phyloP scores from a whole-genome alignment of 2,888 invertebrate species.

The Rambutsinella grinnellia region DNA sequence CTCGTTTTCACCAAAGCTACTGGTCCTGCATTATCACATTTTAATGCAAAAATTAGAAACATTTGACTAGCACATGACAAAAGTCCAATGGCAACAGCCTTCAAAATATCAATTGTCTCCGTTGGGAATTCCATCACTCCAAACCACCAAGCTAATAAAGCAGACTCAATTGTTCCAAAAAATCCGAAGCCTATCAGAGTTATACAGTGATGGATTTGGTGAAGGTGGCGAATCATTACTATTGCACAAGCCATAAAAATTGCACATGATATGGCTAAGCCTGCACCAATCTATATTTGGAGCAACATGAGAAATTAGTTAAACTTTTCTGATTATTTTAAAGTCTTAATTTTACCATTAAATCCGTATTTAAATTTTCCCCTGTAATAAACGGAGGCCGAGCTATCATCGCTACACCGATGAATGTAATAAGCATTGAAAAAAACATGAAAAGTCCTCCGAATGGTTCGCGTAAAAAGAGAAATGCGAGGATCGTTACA shows the following conservation, averaged over 20 bases:
- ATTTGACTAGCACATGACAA: conserved; percentile 61
- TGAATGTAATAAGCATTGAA: conserved; percentile 55
- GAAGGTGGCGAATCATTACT: conserved; percentile 64
- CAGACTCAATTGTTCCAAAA: conserved; percentile 62
- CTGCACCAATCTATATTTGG: conserved; percentile 62
- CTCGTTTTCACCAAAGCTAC: conserved; percentile 61
- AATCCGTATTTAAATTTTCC: conserved; percentile 48
- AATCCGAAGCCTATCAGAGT: conserved; percentile 62
- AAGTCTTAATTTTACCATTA: conserved; percentile 58
- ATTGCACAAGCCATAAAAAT: conserved; percentile 63
- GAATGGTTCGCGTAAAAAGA: conserved; percentile 61
- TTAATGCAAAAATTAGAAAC: conserved; percentile 64
- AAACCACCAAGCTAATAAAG: conserved; percentile 54
- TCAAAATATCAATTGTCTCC: conserved; percentile 52
- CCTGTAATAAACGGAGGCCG: conserved; percentile 61
- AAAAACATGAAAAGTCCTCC: conserved; percentile 60
- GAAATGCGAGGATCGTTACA: conserved; percentile 55
- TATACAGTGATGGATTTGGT: conserved; percentile 62
- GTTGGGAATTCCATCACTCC: conserved; percentile 61
- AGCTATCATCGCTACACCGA: conserved; percentile 57
- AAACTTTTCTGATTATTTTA: not conserved
- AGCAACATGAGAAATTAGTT: no score
- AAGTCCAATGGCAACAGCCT: conserved; percentile 56
- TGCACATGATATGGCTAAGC: conserved; percentile 59
- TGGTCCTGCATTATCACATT: conserved; percentile 62